Evolutionary conservation across 2,888 invertebrate species (phyloP), one percentile per base, ranked within the genome.

Genomic region (Andrena trimmerana): DNA sequence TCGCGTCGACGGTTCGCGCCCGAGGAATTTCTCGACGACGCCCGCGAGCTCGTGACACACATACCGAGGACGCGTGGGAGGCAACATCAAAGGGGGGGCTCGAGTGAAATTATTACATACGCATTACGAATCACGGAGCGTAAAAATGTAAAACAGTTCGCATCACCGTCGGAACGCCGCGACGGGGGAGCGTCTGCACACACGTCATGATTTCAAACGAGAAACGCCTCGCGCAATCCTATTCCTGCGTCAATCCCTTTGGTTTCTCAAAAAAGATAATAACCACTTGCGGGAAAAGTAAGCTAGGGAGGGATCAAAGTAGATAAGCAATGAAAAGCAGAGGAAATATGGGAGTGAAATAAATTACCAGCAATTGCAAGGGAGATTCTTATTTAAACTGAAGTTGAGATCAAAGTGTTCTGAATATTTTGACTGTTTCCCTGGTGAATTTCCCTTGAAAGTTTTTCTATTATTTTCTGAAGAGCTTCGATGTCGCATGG

Each of bases 91-190:
- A 63, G 67, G 20, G 52, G 48, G 16, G 20, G 62, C 16, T 31
- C 10, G n/a, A 59, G 36, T 20, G 33, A 68, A 76, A 78, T 75
- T 75, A 70, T 77, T 70, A 65, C 69, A 67, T 48, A 67, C 75
- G 75, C 67, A 67, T 69, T 69, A 69, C 77, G 69, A 79, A 65
- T 69, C 78, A 42, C 54, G 24, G 24, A 50, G 69, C 69, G 69
- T 70, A 48, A 77, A 65, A 79, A 50, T 65, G 54, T 48, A 62
- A 60, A 68, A 67, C 76, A 78, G 62, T 67, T 42, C 57, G 31
- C 27, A 36, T 52, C 36, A 50, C 31, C 62, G 33, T 62, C 33
- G 42, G 42, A 10, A 57, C 10, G 57, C 57, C 10, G 57, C 57
- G 57, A 10, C 27, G 57, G 13, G 27, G 10, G 57, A 59, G 42